Evolutionary conservation across 2,113 vertebrate genomes (phyloP).

Genomic region (Serinus canaria): DNA sequence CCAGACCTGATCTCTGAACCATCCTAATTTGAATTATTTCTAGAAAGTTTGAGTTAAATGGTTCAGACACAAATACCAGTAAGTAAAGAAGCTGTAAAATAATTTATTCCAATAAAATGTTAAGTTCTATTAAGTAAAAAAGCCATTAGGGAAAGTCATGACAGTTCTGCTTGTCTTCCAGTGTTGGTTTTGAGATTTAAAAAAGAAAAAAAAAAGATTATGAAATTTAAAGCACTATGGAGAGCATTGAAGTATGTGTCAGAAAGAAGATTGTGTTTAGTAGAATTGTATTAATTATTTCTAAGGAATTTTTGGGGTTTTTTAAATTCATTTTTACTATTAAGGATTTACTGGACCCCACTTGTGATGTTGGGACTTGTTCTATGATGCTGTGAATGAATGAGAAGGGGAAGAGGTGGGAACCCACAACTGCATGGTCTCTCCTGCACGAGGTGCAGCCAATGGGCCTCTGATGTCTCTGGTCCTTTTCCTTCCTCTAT

Average conservation of each 20-base stretch:
- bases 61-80: neutral
- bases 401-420: neutral
- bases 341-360: neutral
- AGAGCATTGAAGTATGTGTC: neutral
- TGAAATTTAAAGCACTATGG: neutral
- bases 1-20: neutral
- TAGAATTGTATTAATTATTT: neutral
- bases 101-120: neutral
- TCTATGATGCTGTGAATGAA: neutral
- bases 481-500: neutral
- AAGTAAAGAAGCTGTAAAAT: neutral
- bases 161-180: neutral
- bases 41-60: neutral
- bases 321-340: neutral
- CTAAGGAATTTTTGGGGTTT: neutral
- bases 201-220: neutral
- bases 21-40: neutral
- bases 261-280: neutral
- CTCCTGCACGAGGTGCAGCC: neutral
- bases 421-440: neutral
- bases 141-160: neutral
- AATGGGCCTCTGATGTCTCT: neutral
- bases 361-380: neutral
- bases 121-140: neutral
- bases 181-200: accelerated